These are phyloP conservation scores for Delia radicum DNA, from an alignment of 1,140 invertebrate genomes.

Conservation along the genomic window DNA sequence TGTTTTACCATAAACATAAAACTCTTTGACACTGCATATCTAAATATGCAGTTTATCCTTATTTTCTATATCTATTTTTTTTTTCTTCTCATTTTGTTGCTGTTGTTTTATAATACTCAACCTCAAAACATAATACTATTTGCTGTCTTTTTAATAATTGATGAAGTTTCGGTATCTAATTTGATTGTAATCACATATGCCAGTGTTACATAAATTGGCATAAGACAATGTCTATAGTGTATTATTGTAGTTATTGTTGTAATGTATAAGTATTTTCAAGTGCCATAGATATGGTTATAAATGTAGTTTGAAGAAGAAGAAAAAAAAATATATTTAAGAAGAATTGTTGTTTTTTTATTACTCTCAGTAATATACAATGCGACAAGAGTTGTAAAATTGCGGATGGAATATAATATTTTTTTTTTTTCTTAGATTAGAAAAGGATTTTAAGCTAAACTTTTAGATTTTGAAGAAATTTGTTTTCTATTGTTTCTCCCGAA, in stretches of 20 bases:
- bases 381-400: not conserved
- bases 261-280: not conserved
- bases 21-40: slow-evolving; percentile 23
- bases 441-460: too few relatives aligned
- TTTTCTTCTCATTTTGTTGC: not conserved
- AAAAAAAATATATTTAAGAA: not conserved
- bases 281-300: not conserved
- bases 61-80: not conserved
- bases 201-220: slow-evolving; percentile 28
- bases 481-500: too few relatives aligned
- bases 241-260: not conserved
- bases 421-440: too few relatives aligned
- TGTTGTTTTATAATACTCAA: not conserved
- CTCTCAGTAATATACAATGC: too few relatives aligned
- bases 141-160: slow-evolving; percentile 25
- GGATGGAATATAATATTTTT: not conserved
- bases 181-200: slow-evolving; percentile 29
- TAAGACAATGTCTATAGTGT: slow-evolving; percentile 22
- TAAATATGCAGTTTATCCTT: slow-evolving; percentile 18
- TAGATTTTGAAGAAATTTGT: too few relatives aligned
- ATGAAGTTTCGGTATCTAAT: slow-evolving; percentile 29
- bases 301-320: not conserved
- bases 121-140: slow-evolving; percentile 12
- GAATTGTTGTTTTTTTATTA: slow-evolving; percentile 3
- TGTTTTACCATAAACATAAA: slow-evolving; percentile 7